phyloP scores from a whole-genome alignment of 2,797 vertebrate genomes.

The Melopsittacus undulatus region DNA sequence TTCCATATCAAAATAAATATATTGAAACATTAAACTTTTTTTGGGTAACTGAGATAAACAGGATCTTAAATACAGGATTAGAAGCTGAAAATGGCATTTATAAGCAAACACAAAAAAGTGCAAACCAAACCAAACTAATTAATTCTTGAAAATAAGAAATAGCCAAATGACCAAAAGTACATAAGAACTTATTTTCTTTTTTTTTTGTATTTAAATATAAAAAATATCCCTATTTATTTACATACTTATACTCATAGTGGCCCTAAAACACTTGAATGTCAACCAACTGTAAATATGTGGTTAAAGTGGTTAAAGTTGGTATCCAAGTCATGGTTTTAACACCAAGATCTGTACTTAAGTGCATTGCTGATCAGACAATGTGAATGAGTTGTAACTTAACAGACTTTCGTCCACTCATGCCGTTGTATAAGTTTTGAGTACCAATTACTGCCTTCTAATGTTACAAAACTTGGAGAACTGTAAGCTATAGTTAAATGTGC shows the following conservation, averaged over 20 bases:
- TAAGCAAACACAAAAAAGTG: not conserved
- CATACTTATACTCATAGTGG: not conserved
- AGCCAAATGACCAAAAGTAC: not conserved
- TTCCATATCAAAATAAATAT: not conserved
- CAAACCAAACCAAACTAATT: not conserved
- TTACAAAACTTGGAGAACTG: not conserved
- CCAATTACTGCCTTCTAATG: not conserved
- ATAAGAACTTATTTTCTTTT: accelerated
- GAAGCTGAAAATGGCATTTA: not conserved
- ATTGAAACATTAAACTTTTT: not conserved
- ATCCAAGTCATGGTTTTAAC: not conserved
- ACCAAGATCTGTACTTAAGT: not conserved
- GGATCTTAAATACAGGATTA: not conserved
- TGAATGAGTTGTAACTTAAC: not conserved
- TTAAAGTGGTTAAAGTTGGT: not conserved
- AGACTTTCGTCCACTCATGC: not conserved
- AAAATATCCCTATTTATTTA: not conserved
- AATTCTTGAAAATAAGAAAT: not conserved
- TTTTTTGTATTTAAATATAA: not conserved
- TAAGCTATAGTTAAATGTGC: not conserved
- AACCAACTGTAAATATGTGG: not conserved
- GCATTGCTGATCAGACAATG: not conserved
- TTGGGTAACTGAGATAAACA: not conserved
- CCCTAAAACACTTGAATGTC: not conserved
- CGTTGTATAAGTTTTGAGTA: not conserved